These are phyloP conservation scores for Mythimna ferrago DNA, from an alignment of 2,888 invertebrate species.

Conservation along the genomic window DNA sequence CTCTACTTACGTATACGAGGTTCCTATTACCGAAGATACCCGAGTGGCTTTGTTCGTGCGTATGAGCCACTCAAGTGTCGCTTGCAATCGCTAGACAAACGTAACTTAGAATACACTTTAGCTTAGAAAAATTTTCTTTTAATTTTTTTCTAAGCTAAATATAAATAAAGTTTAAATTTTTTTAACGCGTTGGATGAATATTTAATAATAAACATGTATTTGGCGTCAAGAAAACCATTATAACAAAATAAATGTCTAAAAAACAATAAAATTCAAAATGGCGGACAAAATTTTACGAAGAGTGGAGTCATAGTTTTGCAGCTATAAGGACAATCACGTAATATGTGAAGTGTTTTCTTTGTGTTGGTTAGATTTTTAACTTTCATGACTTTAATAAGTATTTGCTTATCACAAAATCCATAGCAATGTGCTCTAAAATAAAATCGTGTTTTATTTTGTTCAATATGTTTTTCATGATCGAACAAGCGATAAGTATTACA, in stretches of 20 bases:
- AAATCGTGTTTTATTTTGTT: not conserved
- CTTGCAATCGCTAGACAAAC: not conserved
- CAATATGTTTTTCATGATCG: not conserved
- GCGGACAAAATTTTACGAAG: not conserved
- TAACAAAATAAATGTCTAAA: too few relatives aligned
- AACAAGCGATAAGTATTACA: conserved; percentile 27
- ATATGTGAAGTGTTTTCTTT: not conserved
- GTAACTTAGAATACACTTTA: not conserved
- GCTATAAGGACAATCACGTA: not conserved
- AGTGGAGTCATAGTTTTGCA: not conserved
- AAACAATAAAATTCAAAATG: not conserved
- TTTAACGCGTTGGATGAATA: too few relatives aligned
- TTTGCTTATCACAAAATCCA: not conserved
- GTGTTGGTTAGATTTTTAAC: not conserved
- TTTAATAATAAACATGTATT: not conserved
- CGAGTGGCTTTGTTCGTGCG: conserved; percentile 5
- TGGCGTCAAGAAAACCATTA: not conserved
- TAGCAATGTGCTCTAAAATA: conserved; percentile 6
- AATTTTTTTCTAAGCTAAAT: too few relatives aligned
- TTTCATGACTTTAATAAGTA: not conserved
- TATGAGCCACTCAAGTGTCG: conserved; percentile 22
- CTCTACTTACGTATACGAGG: too few relatives aligned
- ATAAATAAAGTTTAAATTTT: too few relatives aligned
- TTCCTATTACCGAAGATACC: conserved; percentile 7
- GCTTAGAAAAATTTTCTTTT: too few relatives aligned